phyloP scores from a whole-genome alignment of 2,113 vertebrate species.

The Asarcornis scutulata region DNA sequence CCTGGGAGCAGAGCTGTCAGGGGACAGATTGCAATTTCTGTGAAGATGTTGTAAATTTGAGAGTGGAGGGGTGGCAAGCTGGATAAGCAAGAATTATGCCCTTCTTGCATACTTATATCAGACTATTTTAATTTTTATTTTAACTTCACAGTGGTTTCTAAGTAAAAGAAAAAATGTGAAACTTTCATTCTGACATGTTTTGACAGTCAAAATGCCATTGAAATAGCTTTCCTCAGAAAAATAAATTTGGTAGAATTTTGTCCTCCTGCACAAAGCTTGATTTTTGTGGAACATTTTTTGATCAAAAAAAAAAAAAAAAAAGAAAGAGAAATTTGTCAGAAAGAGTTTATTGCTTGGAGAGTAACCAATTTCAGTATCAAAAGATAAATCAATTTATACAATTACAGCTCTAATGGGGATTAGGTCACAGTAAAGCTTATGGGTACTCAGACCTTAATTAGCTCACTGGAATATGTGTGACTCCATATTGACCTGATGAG shows the following conservation, averaged over 20 bases:
- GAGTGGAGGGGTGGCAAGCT: neutral
- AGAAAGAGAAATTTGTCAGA: neutral
- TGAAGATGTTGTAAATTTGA: neutral
- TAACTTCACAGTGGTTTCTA: neutral
- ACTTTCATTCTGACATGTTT: neutral
- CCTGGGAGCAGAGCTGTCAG: neutral
- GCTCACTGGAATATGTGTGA: slow-evolving; percentile 30
- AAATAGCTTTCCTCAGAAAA: neutral
- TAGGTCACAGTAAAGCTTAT: slow-evolving; percentile 44
- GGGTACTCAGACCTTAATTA: slow-evolving; percentile 60
- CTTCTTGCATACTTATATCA: neutral
- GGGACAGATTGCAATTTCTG: neutral
- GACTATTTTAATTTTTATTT: neutral
- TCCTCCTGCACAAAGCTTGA: neutral
- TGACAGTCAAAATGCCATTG: neutral
- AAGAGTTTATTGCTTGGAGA: slow-evolving; percentile 18
- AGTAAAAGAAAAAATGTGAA: neutral
- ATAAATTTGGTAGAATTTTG: neutral
- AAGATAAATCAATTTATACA: slow-evolving; percentile 55
- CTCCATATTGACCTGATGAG: neutral
- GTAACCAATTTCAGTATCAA: slow-evolving; percentile 28
- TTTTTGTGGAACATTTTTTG: neutral
- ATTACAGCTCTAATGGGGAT: slow-evolving; percentile 52
- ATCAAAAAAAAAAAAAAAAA: neutral
- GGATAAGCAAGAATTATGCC: neutral